Base-by-base conservation (phyloP, 1,140 invertebrate species). In the Carposina sasakii region DNA sequence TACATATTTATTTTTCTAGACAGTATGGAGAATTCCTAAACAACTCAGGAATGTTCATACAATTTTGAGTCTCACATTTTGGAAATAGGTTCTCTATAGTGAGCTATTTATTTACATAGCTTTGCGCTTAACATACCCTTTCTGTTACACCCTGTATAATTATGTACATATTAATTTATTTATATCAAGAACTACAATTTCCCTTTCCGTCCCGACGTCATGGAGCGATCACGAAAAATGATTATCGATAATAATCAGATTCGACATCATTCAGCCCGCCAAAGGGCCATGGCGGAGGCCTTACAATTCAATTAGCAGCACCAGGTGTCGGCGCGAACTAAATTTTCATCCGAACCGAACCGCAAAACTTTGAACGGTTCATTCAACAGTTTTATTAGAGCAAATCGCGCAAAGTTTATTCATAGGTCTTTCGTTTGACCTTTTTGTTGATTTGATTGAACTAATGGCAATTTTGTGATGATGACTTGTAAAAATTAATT, bases 291-390 rank as follows among this genome's bases (percentile, higher is more conserved):
- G 72, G 69, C 67, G 67, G 74, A 74, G 70, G 74, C 77, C 79
- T 76, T 77, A 82, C 78, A 82, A 82, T 79, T 82, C 78, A 82
- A 82, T 82, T 82, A 77, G 68, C 44, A 54, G 57, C 52, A 66
- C 74, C 78, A 79, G 78, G 78, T 82, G 78, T 71, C 64, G 9
- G 76, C 65, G 57, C 47, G 47, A 57, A 67, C 55, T 58, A 68
- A 66, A 73, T 61, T 66, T 64, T 71, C 57, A 62, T 61, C 55
- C 54, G 47, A 50, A 62, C 62, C 52, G 45, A 57, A 47, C 59
- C 54, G 54, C 48, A 66, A 68, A 57, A 63, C 65, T 75, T n/a
- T n/a, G n/a, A n/a, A n/a, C n/a, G n/a, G n/a, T n/a, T n/a, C 69
- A 76, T 77, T 81, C 59, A 76, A 69, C 63, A 62, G 37, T 66